Base-by-base conservation (phyloP, 2,888 invertebrate genomes). In the Amiota minor region DNA sequence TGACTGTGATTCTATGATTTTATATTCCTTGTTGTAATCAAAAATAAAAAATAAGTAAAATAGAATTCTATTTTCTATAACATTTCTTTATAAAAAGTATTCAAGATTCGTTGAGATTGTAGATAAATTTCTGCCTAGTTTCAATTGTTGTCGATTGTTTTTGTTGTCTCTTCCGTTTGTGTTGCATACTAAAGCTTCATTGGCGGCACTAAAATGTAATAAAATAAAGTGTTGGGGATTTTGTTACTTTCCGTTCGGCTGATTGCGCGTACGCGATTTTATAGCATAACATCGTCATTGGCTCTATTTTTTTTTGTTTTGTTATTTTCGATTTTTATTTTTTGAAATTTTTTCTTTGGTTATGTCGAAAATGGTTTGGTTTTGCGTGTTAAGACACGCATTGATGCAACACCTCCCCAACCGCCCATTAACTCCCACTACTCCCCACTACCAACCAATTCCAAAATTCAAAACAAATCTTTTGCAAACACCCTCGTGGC, bases 151-250 rank as follows among this genome's bases (percentile, higher is more conserved):
- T 35, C n/a, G n/a, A n/a, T n/a, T 50, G 14, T 49, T 67, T 10
- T 16, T 47, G 46, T 47, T 16, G 9, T 68, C 1, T 50, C 35
- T 53, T 68, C 23, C 18, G 20, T 18, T 59, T n/a, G 53, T 35
- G 53, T n/a, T 53, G n/a, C n/a, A 18, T 46, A 68, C 23, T 50
- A 68, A 50, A 68, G 67, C 67, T 68, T 68, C 53, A 68, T 68
- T 68, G 46, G 62, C 71, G 74, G 75, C 75, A 79, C 78, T 79
- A 80, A 82, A 84, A 80, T 80, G 84, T 84, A 84, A 85, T 85
- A 84, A 84, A 85, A 85, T 83, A 84, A 85, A 86, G 83, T 86
- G 84, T 84, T 81, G 77, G 76, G 80, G 77, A 83, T 81, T 82
- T 81, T 73, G 74, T 77, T 78, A 75, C 76, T 68, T 77, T 76